Evolutionary conservation across 2,113 vertebrate species (phyloP).

Genomic region (Labeo catla): DNA sequence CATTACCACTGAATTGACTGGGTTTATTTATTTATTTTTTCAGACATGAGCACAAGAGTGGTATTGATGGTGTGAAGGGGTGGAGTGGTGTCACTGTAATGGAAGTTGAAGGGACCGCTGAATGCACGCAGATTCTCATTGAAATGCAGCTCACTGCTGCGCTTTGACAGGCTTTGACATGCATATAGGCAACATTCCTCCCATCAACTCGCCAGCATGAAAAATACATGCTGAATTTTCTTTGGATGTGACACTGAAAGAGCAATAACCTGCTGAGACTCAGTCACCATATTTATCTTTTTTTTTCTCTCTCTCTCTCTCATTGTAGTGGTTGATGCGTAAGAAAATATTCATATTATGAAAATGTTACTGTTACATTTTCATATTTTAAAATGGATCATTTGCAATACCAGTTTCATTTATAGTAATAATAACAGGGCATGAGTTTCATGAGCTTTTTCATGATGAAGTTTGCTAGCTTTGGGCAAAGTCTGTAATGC

Average conservation of each 20-base stretch:
- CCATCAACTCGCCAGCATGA: slow-evolving; percentile 41
- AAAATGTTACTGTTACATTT: neutral
- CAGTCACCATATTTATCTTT: neutral
- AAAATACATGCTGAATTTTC: slow-evolving; percentile 47
- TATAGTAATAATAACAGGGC: neutral
- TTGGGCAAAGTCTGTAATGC: slow-evolving; percentile 33
- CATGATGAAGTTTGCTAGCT: slow-evolving; percentile 33
- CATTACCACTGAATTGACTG: slow-evolving; percentile 54
- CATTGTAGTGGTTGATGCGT: neutral
- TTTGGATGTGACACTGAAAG: slow-evolving; percentile 46
- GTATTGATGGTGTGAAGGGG: slow-evolving; percentile 54
- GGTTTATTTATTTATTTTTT: slow-evolving; percentile 37
- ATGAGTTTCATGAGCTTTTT: slow-evolving; percentile 8
- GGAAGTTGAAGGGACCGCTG: slow-evolving; percentile 51
- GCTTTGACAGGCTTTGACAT: slow-evolving; percentile 58
- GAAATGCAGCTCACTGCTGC: slow-evolving; percentile 29
- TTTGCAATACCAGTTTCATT: neutral
- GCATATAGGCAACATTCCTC: slow-evolving; percentile 42
- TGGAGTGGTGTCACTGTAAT: slow-evolving; percentile 57
- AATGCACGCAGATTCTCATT: slow-evolving; percentile 45
- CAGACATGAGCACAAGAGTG: slow-evolving; percentile 39
- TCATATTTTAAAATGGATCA: neutral
- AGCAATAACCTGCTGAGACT: slow-evolving; percentile 12
- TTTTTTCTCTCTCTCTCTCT: neutral
- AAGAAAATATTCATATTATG: neutral